These are phyloP conservation scores for Drosophila borealis DNA, from an alignment of 2,888 invertebrate species.

Conservation along the genomic window DNA sequence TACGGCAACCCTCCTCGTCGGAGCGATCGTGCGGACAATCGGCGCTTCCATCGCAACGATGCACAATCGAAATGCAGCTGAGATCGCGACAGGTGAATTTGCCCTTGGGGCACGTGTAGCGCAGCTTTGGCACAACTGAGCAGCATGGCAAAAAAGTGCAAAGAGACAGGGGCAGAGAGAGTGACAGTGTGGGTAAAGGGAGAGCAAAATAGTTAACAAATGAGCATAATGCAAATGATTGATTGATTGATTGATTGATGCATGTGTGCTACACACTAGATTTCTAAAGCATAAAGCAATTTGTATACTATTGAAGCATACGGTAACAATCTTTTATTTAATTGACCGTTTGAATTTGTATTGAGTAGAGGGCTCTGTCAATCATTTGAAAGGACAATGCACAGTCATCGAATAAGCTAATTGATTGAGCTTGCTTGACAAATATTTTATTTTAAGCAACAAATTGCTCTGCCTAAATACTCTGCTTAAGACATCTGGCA, in stretches of 20 bases:
- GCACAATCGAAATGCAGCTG: constrained; percentile 89
- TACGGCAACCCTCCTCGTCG: constrained; percentile 88
- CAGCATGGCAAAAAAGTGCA: constrained; percentile 16
- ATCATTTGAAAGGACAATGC: too few relatives aligned
- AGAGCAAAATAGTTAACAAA: constrained; percentile 5
- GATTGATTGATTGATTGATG: constrained; percentile 14
- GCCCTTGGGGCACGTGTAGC: constrained; percentile 85
- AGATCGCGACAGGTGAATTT: constrained; percentile 91
- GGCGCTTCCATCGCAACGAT: constrained; percentile 90
- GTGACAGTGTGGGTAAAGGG: neutral
- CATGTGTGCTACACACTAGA: constrained; percentile 4
- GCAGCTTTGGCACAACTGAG: constrained; percentile 81
- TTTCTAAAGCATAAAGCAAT: neutral
- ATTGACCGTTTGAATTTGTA: too few relatives aligned
- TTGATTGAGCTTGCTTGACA: too few relatives aligned
- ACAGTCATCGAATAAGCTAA: too few relatives aligned
- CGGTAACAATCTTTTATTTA: too few relatives aligned
- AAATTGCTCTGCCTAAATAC: too few relatives aligned
- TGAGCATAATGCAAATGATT: constrained; percentile 21
- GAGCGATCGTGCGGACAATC: constrained; percentile 89
- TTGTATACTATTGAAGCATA: neutral
- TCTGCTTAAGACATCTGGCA: too few relatives aligned
- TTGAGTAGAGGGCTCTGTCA: too few relatives aligned
- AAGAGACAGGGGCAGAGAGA: constrained; percentile 16
- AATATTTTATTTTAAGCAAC: too few relatives aligned